phyloP scores from a whole-genome alignment of 2,797 vertebrate species.

The Eremophila alpestris region DNA sequence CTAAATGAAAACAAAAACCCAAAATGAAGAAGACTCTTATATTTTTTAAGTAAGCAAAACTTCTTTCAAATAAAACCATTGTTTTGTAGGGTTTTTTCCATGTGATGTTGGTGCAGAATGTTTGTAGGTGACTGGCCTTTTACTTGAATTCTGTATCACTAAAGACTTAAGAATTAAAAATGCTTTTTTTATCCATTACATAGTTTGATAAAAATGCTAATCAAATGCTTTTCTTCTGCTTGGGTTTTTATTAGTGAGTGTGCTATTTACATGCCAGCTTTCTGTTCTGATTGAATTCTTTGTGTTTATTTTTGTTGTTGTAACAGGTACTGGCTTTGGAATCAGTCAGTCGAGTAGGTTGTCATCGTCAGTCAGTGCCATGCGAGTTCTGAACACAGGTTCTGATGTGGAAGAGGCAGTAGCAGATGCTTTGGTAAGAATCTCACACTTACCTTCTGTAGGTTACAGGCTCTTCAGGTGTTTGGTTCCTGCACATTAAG shows the following conservation, averaged over 20 bases:
- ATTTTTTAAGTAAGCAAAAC: accelerated
- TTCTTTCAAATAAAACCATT: neutral
- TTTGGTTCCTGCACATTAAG: neutral
- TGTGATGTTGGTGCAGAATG: neutral
- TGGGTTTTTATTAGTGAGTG: conserved; percentile 30
- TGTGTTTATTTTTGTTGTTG: neutral
- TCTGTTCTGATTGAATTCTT: neutral
- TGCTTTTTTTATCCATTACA: neutral
- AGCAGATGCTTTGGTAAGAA: conserved; percentile 92
- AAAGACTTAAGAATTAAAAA: neutral
- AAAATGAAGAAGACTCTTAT: conserved; percentile 70
- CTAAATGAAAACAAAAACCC: conserved; percentile 68
- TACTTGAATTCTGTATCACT: neutral
- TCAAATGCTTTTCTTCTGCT: conserved; percentile 51
- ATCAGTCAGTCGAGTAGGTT: conserved; percentile 92
- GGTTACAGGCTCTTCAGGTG: neutral
- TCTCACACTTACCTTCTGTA: neutral
- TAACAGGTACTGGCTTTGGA: conserved; percentile 85
- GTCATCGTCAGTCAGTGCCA: conserved; percentile 95
- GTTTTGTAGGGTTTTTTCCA: neutral
- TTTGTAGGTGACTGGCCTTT: neutral
- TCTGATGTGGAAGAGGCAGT: conserved; percentile 96
- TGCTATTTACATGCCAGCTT: neutral
- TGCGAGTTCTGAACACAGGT: conserved; percentile 95
- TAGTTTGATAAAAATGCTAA: neutral